These are phyloP conservation scores for Hippolais icterina DNA, from an alignment of 2,113 vertebrate genomes.

Conservation along the genomic window DNA sequence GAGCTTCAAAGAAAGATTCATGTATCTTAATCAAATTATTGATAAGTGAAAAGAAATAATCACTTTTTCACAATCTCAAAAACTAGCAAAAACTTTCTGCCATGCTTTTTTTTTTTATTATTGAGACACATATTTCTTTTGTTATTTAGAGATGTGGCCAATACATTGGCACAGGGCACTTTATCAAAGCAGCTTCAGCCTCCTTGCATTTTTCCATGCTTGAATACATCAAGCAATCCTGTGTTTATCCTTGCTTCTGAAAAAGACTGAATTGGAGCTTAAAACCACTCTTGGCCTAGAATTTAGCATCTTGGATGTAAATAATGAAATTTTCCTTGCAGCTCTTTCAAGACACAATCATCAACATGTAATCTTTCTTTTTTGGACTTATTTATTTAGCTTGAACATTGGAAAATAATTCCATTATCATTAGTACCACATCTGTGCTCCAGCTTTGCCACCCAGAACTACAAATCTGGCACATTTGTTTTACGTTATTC, in stretches of 20 bases:
- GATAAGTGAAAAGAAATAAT: neutral
- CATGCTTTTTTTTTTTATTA: neutral
- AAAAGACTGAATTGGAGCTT: neutral
- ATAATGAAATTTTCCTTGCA: neutral
- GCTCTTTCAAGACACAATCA: neutral
- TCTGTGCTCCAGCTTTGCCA: neutral
- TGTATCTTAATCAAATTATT: slow-evolving; percentile 2
- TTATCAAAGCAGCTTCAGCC: neutral
- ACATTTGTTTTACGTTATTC: neutral
- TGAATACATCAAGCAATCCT: neutral
- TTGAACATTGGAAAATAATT: neutral
- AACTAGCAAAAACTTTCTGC: neutral
- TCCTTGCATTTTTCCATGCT: neutral
- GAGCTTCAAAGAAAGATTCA: neutral
- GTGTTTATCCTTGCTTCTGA: neutral
- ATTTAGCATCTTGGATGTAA: neutral
- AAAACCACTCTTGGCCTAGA: neutral
- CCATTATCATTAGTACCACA: neutral
- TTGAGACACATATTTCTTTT: neutral
- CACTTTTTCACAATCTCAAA: neutral
- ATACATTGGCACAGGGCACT: neutral
- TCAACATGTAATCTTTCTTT: neutral
- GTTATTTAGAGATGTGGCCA: neutral
- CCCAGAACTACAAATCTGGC: neutral
- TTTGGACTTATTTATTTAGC: neutral